Conservation (phyloP, 2,113 vertebrate species). For the Axis porcinus region DNA sequence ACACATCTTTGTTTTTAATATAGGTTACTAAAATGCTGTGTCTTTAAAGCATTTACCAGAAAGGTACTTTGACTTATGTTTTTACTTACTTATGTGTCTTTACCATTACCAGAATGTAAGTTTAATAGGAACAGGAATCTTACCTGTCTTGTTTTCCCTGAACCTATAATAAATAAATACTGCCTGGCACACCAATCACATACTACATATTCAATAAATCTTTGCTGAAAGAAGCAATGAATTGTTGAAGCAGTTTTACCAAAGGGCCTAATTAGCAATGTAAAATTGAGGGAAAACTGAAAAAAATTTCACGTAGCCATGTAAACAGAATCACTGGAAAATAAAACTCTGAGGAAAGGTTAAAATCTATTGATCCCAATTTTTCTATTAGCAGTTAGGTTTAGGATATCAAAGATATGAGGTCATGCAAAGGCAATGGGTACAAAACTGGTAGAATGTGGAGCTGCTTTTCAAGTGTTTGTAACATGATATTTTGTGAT, state of each 20-base stretch:
- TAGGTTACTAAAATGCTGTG: neutral
- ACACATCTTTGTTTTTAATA: neutral
- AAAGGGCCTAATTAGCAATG: conserved; percentile 24
- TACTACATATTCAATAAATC: neutral
- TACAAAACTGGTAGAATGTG: neutral
- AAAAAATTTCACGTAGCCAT: neutral
- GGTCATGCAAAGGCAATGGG: neutral
- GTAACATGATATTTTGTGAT: neutral
- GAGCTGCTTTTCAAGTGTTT: neutral
- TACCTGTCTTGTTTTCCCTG: neutral
- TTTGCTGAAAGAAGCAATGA: neutral
- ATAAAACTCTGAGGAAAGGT: neutral
- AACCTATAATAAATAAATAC: neutral
- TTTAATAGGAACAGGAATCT: neutral
- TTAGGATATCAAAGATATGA: neutral
- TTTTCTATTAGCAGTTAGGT: neutral
- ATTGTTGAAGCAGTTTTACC: neutral
- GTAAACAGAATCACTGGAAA: neutral
- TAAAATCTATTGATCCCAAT: neutral
- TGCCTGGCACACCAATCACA: neutral
- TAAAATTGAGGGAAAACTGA: neutral
- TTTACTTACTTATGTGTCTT: neutral
- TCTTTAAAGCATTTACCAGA: neutral
- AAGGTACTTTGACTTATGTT: neutral
- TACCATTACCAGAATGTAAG: neutral